Conservation (phyloP, 2,113 vertebrate genomes). For the Platichthys stellatus region DNA sequence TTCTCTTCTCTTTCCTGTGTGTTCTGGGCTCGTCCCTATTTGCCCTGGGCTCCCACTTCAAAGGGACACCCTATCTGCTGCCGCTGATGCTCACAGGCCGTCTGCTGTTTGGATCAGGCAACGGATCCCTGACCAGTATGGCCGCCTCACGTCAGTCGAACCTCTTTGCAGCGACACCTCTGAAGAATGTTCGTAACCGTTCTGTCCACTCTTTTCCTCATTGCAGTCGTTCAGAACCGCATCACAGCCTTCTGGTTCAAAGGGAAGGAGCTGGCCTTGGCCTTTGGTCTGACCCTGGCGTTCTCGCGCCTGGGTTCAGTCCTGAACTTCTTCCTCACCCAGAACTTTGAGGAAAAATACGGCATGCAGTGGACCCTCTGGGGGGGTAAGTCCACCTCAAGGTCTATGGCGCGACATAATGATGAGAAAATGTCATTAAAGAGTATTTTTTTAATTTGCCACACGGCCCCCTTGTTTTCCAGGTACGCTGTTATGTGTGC, state of each 20-base stretch:
- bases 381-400: constrained; percentile 76
- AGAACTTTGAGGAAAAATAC: constrained; percentile 81
- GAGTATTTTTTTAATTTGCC: background rate
- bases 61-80: constrained; percentile 83
- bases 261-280: constrained; percentile 86
- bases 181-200: background rate
- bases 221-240: constrained; percentile 85
- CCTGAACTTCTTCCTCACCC: constrained; percentile 88
- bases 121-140: constrained; percentile 86
- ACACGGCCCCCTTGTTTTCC: background rate
- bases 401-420: background rate
- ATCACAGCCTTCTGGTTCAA: constrained; percentile 89
- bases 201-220: background rate
- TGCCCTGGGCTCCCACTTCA: constrained; percentile 87
- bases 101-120: constrained; percentile 86
- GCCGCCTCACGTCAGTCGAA: background rate
- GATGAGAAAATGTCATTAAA: background rate
- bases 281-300: constrained; percentile 84
- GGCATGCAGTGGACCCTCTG: constrained; percentile 88
- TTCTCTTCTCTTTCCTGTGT: constrained; percentile 86
- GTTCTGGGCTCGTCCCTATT: constrained; percentile 85
- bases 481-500: constrained; percentile 83
- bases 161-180: fast-evolving
- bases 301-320: constrained; percentile 86
- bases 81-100: constrained; percentile 86